Conservation (phyloP, 2,113 vertebrate genomes). For the Plecotus auritus region DNA sequence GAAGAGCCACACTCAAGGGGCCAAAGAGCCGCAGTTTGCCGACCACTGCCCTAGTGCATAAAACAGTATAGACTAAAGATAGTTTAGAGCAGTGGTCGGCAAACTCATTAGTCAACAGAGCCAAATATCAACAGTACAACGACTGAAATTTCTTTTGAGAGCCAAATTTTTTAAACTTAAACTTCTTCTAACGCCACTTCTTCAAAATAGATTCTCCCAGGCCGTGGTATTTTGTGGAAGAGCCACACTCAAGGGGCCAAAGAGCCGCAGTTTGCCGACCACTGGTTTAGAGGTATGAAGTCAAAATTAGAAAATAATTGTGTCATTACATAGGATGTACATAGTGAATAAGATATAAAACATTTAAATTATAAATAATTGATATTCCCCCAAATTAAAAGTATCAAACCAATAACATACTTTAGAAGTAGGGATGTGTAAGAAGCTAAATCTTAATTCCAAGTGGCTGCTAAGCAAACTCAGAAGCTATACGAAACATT, state of each 20-base stretch:
- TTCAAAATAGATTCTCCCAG: no score
- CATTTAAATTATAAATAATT: not conserved
- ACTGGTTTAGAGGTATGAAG: not conserved
- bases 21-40: no score
- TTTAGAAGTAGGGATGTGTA: not conserved
- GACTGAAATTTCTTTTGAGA: no score
- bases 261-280: no score
- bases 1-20: no score
- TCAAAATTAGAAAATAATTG: conserved; percentile 5
- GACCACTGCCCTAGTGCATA: not conserved
- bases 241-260: no score
- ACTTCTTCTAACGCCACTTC: no score
- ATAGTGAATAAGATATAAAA: not conserved
- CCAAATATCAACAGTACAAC: no score
- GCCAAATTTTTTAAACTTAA: no score
- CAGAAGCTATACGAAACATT: not conserved
- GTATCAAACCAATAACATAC: not conserved
- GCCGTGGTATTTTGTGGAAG: no score
- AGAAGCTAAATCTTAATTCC: not conserved
- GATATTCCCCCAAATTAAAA: not conserved
- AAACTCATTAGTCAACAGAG: not conserved
- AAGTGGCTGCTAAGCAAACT: not conserved
- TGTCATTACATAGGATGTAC: not conserved
- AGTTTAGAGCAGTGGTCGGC: no score
- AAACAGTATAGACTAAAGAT: not conserved